These are phyloP conservation scores for Poecile montanus DNA, from an alignment of 2,797 vertebrate genomes.

Conservation along the genomic window DNA sequence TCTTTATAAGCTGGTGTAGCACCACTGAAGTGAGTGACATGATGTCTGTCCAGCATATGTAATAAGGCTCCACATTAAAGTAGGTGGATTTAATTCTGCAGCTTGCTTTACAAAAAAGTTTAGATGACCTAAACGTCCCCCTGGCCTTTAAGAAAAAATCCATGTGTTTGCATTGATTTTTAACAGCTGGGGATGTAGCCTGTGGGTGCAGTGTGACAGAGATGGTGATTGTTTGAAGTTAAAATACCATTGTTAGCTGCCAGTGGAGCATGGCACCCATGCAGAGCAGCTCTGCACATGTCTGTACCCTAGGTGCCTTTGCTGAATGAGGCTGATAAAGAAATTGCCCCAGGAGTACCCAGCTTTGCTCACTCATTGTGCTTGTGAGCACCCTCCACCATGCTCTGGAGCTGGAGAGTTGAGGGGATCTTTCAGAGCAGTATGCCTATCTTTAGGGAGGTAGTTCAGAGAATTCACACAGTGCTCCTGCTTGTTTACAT, in stretches of 20 bases:
- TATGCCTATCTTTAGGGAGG: background rate
- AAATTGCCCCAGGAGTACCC: background rate
- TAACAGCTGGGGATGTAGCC: background rate
- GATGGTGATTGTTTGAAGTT: background rate
- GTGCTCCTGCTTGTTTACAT: background rate
- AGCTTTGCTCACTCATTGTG: background rate
- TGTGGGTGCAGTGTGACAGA: background rate
- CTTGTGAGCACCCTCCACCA: background rate
- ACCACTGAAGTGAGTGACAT: background rate
- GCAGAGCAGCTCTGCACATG: background rate
- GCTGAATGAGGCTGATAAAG: background rate
- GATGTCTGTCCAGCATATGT: background rate
- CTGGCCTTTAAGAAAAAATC: background rate
- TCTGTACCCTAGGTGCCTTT: background rate
- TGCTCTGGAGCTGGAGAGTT: background rate
- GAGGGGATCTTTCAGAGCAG: background rate
- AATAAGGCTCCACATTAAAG: background rate
- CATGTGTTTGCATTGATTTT: background rate
- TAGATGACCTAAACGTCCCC: background rate
- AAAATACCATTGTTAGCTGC: background rate
- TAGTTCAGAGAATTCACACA: background rate
- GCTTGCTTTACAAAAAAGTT: background rate
- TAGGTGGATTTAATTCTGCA: background rate
- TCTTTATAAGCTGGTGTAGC: background rate
- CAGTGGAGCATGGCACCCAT: rapidly evolving